These are phyloP conservation scores for Stegodyphus dumicola DNA, from an alignment of 1,140 invertebrate species.

Conservation along the genomic window DNA sequence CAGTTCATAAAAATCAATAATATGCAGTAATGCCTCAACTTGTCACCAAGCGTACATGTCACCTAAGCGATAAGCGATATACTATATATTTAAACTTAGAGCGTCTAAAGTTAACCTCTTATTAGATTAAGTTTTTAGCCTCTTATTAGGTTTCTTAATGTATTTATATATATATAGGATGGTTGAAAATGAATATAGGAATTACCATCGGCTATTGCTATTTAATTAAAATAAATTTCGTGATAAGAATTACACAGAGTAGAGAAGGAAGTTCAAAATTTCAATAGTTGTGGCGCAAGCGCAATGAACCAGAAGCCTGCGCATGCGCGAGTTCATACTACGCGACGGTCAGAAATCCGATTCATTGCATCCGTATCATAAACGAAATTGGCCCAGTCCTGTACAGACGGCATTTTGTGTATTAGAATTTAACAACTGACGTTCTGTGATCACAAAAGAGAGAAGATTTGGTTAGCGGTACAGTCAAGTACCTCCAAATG, in stretches of 20 bases:
- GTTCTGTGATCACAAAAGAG: neutral
- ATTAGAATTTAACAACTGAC: neutral
- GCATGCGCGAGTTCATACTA: neutral
- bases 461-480: neutral
- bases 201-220: neutral
- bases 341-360: neutral
- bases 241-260: neutral
- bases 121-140: no score
- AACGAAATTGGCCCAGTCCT: neutral
- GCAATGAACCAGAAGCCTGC: neutral
- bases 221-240: neutral
- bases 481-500: neutral
- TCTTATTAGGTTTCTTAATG: neutral
- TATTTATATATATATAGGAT: neutral
- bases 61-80: no score
- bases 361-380: neutral
- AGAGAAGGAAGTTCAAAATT: neutral
- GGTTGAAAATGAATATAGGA: neutral
- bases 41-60: no score
- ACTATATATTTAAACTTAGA: no score
- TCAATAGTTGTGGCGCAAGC: neutral
- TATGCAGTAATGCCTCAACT: no score
- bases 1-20: no score
- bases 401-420: neutral
- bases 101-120: no score